Base-by-base conservation (phyloP, 2,888 invertebrate species). In the Epicampocera succincta region DNA sequence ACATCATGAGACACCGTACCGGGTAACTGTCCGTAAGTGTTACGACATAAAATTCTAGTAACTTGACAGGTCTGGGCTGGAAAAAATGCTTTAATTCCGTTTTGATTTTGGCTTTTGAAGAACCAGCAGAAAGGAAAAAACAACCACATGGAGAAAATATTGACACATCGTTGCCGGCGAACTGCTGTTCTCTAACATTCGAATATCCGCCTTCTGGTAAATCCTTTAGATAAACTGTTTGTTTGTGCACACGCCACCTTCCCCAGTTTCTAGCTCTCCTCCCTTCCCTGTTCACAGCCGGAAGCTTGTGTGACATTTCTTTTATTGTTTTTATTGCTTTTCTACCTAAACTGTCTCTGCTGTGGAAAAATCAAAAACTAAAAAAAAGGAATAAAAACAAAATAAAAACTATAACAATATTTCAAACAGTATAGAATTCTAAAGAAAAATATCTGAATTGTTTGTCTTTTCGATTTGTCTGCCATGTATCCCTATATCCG, bases 381-480 rank as follows among this genome's bases (percentile, higher is more conserved):
- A 29, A 42, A 9, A 12, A 42, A 38, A 19, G 54, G 33, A 33
- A 38, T 54, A 33, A 52, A 21, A 11, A 40, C 48, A 38, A 11
- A 12, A 17, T n/a, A 46, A 60, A 29, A 52, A 13, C 6, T 2
- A 50, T 8, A 13, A 76, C 42, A 63, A 66, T 54, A 58, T 74
- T 60, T 60, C 52, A 80, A 83, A 75, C 69, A 74, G 79, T 76
- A 60, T 75, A 75, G 79, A 72, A 82, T 68, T 83, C 61, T 72
- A 72, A 83, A 79, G 75, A 83, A 83, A 80, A 83, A 80, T 75
- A 83, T 80, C 69, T 80, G 63, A 82, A 82, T 82, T 82, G 82
- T 82, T 82, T 82, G 82, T 82, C 78, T 82, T 82, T 82, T 82
- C 82, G 82, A 82, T 82, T 82, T 82, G 82, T 82, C 82, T 82